phyloP scores from a whole-genome alignment of 2,888 invertebrate species.

The Aquatica leii region DNA sequence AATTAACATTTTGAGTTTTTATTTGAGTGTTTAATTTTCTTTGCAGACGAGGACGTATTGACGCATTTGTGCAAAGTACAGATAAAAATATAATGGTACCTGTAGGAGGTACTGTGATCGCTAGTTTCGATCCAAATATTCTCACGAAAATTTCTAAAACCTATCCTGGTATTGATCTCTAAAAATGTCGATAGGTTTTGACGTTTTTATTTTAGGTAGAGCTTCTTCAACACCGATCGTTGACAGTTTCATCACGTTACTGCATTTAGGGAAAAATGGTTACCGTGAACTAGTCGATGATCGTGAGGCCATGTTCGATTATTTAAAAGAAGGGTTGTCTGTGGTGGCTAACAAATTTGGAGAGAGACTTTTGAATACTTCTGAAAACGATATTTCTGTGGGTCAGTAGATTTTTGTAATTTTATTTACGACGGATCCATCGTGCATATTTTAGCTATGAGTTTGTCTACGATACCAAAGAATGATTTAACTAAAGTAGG shows the following conservation, averaged over 20 bases:
- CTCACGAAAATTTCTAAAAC: constrained; percentile 72
- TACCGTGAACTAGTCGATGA: constrained; percentile 67
- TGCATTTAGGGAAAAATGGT: constrained; percentile 73
- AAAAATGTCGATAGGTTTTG: neutral
- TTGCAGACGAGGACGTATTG: constrained; percentile 71
- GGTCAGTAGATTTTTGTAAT: no score
- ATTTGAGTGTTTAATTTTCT: constrained; percentile 6
- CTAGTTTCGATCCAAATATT: constrained; percentile 70
- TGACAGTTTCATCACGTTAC: constrained; percentile 79
- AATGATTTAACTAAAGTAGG: constrained; percentile 70
- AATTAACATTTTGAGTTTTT: constrained; percentile 8
- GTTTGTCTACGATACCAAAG: constrained; percentile 58
- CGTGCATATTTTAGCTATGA: constrained; percentile 60
- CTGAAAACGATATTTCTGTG: constrained; percentile 76
- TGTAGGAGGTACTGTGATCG: constrained; percentile 82
- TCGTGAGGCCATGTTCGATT: constrained; percentile 33
- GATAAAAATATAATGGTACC: constrained; percentile 88
- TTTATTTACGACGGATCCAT: neutral
- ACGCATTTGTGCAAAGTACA: constrained; percentile 82
- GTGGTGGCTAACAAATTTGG: constrained; percentile 67
- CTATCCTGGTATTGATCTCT: constrained; percentile 68
- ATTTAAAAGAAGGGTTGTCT: constrained; percentile 36
- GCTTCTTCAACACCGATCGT: constrained; percentile 76
- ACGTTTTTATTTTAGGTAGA: constrained; percentile 62
- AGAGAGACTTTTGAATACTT: constrained; percentile 68